Base-by-base conservation (phyloP, 2,888 invertebrate genomes). In the Troides aeacus region DNA sequence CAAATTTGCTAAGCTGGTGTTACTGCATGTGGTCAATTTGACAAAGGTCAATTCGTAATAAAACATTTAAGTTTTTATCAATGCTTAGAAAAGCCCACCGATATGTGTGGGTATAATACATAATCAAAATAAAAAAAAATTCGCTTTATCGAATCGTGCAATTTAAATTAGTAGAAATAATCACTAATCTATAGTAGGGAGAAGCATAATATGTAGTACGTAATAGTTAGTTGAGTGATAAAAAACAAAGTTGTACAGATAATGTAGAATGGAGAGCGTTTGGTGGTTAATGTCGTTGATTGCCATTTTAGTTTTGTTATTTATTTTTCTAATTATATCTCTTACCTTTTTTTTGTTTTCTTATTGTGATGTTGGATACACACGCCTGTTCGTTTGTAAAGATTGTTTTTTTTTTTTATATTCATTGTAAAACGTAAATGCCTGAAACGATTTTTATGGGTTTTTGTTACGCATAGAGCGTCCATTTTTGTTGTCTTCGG, bases 61-160 rank as follows among this genome's bases (percentile, higher is more conserved):
- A 70, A 66, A 66, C 53, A 53, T 67, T 42, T 56, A 62, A 60
- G 39, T 70, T 67, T 59, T 60, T 15, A 57, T 74, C 68, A 68
- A 74, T 69, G 70, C 73, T 71, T 74, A 71, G 66, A 68, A 46
- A 67, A 75, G 77, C 82, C 84, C 85, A 81, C 81, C 82, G 81
- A 80, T 71, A 58, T 70, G 74, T 76, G 83, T 66, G 82, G 84
- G 81, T 78, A 59, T 68, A 30, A 77, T 74, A 74, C 77, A 74
- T 71, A 69, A 73, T 70, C 72, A 74, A 73, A 78, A 77, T 81
- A 81, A 84, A 50, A 83, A 85, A 46, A 46, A 85, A 86, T 84
- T 91, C 89, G 90, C 90, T 91, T 89, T 90, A 91, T 90, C 84
- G 81, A 90, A 89, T 88, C 84, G 92, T 92, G 92, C 92, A 92